Evolutionary conservation across 2,113 vertebrate species (phyloP), one percentile per base, ranked within the genome.

Genomic region (Protomyctophum bolini): DNA sequence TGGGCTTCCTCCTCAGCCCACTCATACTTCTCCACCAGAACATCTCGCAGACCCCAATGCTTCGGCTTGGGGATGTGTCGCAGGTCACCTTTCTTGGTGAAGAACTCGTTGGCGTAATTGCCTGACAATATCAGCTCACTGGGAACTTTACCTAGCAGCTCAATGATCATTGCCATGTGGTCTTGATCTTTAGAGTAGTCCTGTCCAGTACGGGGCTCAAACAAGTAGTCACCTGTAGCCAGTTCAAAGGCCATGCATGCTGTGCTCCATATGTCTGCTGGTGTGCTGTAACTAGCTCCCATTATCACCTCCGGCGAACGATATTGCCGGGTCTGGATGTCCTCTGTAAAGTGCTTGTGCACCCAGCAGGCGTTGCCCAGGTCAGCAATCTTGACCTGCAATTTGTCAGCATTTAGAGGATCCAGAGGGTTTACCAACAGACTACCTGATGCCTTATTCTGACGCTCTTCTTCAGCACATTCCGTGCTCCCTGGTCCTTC

Each of bases 61-160:
- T 99, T 99, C 90, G 99, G 93, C 87, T 96, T 99, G 67, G 95
- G 98, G 89, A 99, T 99, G 89, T 99, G 97, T 76, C 98, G 96
- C 82, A 99, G 93, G 68, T 99, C 98, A 98, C 98, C 98, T 97
- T 99, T 99, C 93, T 99, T 99, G 88, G 95, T 98, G 95, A 99
- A 99, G 90, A 98, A 99, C 61, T 98, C 97, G 93, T 98, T 98
- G 79, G 97, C 95, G 87, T 98, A 98, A 95, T 98, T 99, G 79
- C 98, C 98, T 61, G 95, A 94, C 81, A 94, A 75, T 83, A 98
- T 94, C 78, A 99, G 94, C 89, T 99, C 98, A 74, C 97, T 95
- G 87, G 97, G 98, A 90, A 99, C 94, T 87, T 97, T 98, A 4
- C 98, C 98, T 68, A 99, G 91, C 77, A 99, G 95, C 91, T 99